Evolutionary conservation across 2,888 invertebrate genomes (phyloP).

Genomic region (Ophion ellenae): DNA sequence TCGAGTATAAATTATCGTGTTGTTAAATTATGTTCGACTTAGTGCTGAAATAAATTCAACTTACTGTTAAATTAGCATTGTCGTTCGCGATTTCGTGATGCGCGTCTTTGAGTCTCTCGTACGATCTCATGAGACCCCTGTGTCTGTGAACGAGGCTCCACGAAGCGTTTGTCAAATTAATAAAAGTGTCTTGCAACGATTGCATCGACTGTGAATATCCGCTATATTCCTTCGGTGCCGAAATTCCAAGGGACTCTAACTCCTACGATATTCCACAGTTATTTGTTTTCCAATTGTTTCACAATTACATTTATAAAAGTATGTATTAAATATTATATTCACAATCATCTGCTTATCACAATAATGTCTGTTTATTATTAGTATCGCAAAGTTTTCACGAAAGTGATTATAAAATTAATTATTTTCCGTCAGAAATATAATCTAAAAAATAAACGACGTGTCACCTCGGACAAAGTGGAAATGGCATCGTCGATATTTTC

Average conservation of each 20-base stretch:
- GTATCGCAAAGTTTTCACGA: neutral
- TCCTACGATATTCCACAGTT: conserved; percentile 65
- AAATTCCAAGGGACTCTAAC: conserved; percentile 71
- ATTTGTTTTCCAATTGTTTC: neutral
- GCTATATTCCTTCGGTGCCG: conserved; percentile 39
- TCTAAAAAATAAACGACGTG: neutral
- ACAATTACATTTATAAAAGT: no score
- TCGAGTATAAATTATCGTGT: no score
- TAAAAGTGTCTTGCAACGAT: conserved; percentile 50
- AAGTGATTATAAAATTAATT: neutral
- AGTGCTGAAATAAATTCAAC: conserved; percentile 28
- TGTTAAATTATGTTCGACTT: no score
- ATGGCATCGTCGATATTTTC: conserved; percentile 72
- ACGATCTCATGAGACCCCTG: conserved; percentile 68
- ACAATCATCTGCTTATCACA: no score
- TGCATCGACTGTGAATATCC: conserved; percentile 62
- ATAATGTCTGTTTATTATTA: no score
- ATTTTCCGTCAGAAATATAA: neutral
- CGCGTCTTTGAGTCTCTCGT: conserved; percentile 68
- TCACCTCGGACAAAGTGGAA: conserved; percentile 67
- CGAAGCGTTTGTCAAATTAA: conserved; percentile 70
- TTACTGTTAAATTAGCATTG: conserved; percentile 72
- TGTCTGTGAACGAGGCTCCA: conserved; percentile 73
- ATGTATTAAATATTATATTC: neutral
- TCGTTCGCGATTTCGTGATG: conserved; percentile 70